phyloP scores from a whole-genome alignment of 2,113 vertebrate genomes.

The Serilophus lunatus region DNA sequence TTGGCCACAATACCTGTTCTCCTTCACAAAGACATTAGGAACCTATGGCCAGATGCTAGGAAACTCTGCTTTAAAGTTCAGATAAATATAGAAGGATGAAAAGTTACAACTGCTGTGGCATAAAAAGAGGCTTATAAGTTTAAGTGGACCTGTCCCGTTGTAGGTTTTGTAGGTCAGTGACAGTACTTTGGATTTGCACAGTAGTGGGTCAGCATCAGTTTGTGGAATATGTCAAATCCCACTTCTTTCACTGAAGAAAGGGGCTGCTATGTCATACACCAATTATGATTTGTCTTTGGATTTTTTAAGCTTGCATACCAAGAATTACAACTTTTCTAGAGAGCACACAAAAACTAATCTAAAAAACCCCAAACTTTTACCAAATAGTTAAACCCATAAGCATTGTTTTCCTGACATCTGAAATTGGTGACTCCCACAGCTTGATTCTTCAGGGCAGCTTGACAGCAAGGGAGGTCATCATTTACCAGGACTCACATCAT shows the following conservation, averaged over 20 bases:
- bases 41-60: neutral
- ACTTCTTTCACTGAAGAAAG: neutral
- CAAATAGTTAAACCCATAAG: neutral
- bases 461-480: neutral
- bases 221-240: neutral
- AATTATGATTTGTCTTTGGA: neutral
- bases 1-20: neutral
- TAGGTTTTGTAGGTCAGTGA: neutral
- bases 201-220: neutral
- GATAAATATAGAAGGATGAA: neutral
- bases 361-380: neutral
- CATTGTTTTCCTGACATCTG: neutral
- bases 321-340: neutral
- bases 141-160: neutral
- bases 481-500: neutral
- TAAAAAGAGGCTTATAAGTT: neutral
- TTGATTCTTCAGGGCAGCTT: neutral
- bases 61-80: neutral
- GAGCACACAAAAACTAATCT: neutral
- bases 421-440: neutral
- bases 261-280: neutral
- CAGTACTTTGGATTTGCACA: neutral
- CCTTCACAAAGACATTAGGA: neutral
- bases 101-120: neutral
- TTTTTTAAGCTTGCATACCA: neutral